phyloP scores from a whole-genome alignment of 1,140 invertebrate species.

The Lineus longissimus region DNA sequence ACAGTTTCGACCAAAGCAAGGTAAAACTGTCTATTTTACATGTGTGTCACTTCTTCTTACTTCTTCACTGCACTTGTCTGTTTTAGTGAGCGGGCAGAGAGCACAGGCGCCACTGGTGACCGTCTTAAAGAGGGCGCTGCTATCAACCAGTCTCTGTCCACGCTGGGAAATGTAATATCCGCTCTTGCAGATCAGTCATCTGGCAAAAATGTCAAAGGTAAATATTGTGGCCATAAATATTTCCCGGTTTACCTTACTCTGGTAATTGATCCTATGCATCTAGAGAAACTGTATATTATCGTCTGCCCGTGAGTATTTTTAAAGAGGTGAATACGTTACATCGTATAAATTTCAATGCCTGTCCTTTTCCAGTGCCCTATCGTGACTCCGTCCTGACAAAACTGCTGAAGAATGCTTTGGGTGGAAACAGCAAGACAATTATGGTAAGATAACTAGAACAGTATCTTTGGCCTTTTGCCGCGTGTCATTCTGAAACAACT shows the following conservation, averaged over 20 bases:
- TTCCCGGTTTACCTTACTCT: background rate
- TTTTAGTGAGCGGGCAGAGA: conserved; percentile 60
- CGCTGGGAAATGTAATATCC: conserved; percentile 63
- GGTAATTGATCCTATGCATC: background rate
- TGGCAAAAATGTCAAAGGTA: conserved; percentile 48
- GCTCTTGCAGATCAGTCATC: conserved; percentile 55
- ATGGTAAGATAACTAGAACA: conserved; percentile 48
- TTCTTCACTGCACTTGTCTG: background rate
- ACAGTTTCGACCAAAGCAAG: too few species aligned
- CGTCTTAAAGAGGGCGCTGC: conserved; percentile 64
- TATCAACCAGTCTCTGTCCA: conserved; percentile 63
- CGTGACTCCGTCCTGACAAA: conserved; percentile 63
- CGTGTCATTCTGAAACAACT: background rate
- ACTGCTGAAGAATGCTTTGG: conserved; percentile 59
- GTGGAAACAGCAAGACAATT: conserved; percentile 61
- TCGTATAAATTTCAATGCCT: background rate
- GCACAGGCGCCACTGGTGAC: conserved; percentile 61
- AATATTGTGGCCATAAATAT: conserved; percentile 5
- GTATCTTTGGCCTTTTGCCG: background rate
- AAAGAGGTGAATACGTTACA: too few species aligned
- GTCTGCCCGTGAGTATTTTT: background rate
- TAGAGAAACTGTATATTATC: background rate
- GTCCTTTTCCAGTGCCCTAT: conserved; percentile 52
- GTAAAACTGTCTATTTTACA: too few species aligned
- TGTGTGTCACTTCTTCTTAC: too few species aligned